Base-by-base conservation (phyloP, 1,140 invertebrate genomes). In the Drepana arcuata region DNA sequence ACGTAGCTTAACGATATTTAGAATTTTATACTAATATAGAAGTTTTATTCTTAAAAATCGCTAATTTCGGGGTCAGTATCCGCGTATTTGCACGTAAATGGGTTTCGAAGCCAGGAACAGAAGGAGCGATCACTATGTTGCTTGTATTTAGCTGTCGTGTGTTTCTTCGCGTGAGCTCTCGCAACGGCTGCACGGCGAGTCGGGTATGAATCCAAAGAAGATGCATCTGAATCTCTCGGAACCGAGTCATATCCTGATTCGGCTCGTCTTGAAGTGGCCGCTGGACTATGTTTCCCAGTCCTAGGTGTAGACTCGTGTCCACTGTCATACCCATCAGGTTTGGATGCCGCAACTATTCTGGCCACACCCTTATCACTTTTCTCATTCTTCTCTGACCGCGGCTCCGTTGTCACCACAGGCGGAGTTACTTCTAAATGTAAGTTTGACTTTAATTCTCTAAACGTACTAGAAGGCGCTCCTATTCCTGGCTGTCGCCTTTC, bases 161-260 rank as follows among this genome's bases (percentile, higher is more conserved):
- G 70, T 44, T 78, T 78, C 45, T 82, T 82, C 2, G 82, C 67
- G 72, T 87, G 84, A 39, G 88, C 84, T 64, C 90, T 83, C 25
- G 90, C 85, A 24, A 88, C 83, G 39, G 88, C 87, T 16, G 90
- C 86, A 53, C 89, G 84, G 54, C 91, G 68, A 31, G 90, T 90
- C 28, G 88, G 90, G 45, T 92, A 92, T 5, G 92, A 93, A 26
- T 91, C 91, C 43, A 93, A 88, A 43, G 91, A 93, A n/a, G 92
- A 93, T 26, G 91, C 92, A 55, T 93, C 91, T 34, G 92, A 93
- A 55, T 96, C 94, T 45, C 94, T 79, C 1, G 94, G 90, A 37
- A 96, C 91, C 58, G 92, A 95, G 57, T 96, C 94, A 64, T 96
- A 96, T 1, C 94, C 95, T 61, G 93, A 95, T 67, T 93, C 92